A percentile compares a stretch with the other conserved stretches of the same genome.
Conservation (phyloP, 2,797 vertebrate species). For the Onychomys leucogaster region DNA sequence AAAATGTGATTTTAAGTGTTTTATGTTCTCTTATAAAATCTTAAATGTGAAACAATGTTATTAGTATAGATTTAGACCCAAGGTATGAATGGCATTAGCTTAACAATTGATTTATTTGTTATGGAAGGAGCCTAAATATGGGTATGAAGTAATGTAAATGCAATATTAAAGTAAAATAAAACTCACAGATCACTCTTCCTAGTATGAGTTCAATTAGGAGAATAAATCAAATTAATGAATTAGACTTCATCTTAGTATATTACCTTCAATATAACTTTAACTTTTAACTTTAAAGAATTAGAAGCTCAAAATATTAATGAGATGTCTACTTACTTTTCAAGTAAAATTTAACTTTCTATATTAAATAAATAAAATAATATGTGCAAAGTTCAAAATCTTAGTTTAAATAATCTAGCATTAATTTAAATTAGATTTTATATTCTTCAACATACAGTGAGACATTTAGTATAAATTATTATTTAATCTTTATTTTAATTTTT, state of each 20-base stretch:
- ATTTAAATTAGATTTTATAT: not conserved
- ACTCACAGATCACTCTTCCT: not conserved
- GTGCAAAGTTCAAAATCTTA: not conserved
- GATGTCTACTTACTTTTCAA: slow-evolving; percentile 37
- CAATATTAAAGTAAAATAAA: slow-evolving; percentile 64
- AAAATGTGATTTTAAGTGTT: slow-evolving; percentile 2
- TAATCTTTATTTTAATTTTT: not conserved
- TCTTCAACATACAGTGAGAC: not conserved
- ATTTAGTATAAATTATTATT: slow-evolving; percentile 5
- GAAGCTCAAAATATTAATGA: slow-evolving; percentile 21
- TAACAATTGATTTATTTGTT: slow-evolving; percentile 47
- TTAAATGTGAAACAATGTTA: slow-evolving; percentile 3
- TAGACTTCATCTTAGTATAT: slow-evolving; percentile 24
- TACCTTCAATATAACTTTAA: slow-evolving; percentile 33
- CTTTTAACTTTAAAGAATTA: slow-evolving; percentile 54
- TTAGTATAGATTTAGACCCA: slow-evolving; percentile 1
- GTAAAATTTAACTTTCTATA: slow-evolving; percentile 30
- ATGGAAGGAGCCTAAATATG: not conserved
- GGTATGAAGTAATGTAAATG: slow-evolving; percentile 53
- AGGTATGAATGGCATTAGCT: slow-evolving; percentile 12
- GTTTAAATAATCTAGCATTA: not conserved
- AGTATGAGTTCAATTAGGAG: slow-evolving; percentile 56
- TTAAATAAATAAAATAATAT: slow-evolving; percentile 36
- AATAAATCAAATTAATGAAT: slow-evolving; percentile 59
- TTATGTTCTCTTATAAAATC: not conserved